Base-by-base conservation (phyloP, 1,140 invertebrate genomes). In the Drosophila dunni region DNA sequence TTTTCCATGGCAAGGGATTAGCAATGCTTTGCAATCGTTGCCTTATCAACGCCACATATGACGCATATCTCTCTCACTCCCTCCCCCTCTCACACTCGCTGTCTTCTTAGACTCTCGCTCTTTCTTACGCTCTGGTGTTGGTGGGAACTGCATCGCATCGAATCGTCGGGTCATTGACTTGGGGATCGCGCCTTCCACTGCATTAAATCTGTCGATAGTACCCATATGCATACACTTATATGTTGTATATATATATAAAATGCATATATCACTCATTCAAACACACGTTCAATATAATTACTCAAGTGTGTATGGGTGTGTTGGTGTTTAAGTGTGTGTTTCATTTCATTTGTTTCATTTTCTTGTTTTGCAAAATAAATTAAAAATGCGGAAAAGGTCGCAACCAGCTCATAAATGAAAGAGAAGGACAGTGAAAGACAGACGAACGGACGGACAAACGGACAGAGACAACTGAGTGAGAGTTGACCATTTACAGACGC, bases 171-270 rank as follows among this genome's bases (percentile, higher is more conserved):
- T 82, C 79, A 51, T 79, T 82, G 79, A 73, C 79, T 82, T 34
- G 54, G 64, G 53, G 75, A 75, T 45, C 74, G 33, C 60, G 69
- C 63, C 62, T 72, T 72, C 79, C 84, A 85, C 78, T 81, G 81
- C 81, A 85, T 82, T 84, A 84, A 84, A 84, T 84, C 81, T 86
- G 81, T 84, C 81, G 79, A 85, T 84, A 76, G 73, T 46, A 13
- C 58, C 42, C 45, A 44, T 42, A 51, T 45, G 50, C 45, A 70
- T 51, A 48, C 42, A 45, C 10, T 2, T 69, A 65, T 64, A 53
- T 53, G 6, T 51, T 53, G 6, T 51, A 70, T 51, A 48, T 36
- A 45, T 4, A 2, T 69, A 65, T 64, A 53, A 42, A 15, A 9
- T 53, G 29, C 50, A 20, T 74, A 69, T 74, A 74, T 74, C 65